A percentile compares a stretch with the other conserved stretches of the same genome.
phyloP scores from a whole-genome alignment of 2,888 invertebrate species.

The Isoperla grammatica region DNA sequence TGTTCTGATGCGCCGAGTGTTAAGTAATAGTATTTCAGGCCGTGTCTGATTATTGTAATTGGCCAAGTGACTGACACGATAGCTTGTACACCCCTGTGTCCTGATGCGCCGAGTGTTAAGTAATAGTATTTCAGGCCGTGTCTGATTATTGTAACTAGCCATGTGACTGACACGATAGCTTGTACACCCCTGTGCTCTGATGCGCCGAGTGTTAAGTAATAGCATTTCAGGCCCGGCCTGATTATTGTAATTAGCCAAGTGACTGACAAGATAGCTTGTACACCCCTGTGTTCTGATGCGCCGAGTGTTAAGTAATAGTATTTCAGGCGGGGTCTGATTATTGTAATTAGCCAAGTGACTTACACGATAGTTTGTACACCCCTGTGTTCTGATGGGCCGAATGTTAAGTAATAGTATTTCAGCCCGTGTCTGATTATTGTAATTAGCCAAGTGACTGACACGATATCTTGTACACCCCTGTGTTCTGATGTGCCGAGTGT shows the following conservation, averaged over 20 bases:
- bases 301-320: too few relatives aligned
- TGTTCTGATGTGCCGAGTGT: too few relatives aligned
- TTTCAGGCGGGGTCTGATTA: too few relatives aligned
- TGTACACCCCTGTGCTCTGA: slow-evolving; percentile 11
- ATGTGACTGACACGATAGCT: too few relatives aligned
- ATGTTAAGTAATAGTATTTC: slow-evolving; percentile 14
- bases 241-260: slow-evolving; percentile 15
- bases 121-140: too few relatives aligned
- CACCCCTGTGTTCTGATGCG: too few relatives aligned
- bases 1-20: slow-evolving; percentile 6
- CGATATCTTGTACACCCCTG: too few relatives aligned
- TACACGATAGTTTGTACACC: background rate
- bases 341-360: too few relatives aligned
- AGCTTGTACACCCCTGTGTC: too few relatives aligned
- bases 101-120: too few relatives aligned
- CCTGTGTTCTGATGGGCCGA: slow-evolving; percentile 8
- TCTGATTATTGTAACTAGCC: too few relatives aligned
- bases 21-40: slow-evolving; percentile 12
- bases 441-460: slow-evolving; percentile 15
- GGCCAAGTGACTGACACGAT: slow-evolving; percentile 11
- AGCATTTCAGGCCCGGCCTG: background rate
- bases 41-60: too few relatives aligned
- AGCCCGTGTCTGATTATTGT: slow-evolving; percentile 14
- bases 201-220: slow-evolving; percentile 12
- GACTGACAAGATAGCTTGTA: slow-evolving; percentile 6